These are phyloP conservation scores for Xerus rutilus DNA, from an alignment of 2,797 vertebrate species.

Conservation along the genomic window DNA sequence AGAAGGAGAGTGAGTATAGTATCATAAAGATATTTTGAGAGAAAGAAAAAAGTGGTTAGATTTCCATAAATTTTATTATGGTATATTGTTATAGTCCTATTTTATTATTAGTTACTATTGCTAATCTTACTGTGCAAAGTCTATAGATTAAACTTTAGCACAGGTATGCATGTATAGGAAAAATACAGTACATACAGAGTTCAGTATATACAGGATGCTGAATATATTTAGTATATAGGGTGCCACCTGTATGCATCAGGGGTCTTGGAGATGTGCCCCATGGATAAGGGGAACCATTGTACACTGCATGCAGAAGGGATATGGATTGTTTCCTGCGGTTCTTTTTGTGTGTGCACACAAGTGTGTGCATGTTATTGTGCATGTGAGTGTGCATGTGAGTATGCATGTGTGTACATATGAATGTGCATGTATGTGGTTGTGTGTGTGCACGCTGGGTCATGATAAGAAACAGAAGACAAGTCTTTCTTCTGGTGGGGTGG, in stretches of 20 bases:
- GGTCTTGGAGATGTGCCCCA: neutral
- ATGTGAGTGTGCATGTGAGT: neutral
- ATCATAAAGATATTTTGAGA: neutral
- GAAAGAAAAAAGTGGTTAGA: neutral
- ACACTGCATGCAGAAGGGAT: neutral
- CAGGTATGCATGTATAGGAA: neutral
- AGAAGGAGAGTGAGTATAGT: neutral
- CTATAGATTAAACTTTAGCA: neutral
- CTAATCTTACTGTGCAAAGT: neutral
- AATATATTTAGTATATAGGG: too few species aligned
- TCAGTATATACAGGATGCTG: neutral
- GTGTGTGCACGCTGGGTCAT: neutral
- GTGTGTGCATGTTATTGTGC: neutral
- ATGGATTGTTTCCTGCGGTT: neutral
- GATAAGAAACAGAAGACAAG: neutral
- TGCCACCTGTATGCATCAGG: neutral
- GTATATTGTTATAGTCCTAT: neutral
- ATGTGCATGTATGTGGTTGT: rapidly evolving
- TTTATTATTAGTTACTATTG: neutral
- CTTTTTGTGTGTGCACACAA: neutral
- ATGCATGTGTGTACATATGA: neutral
- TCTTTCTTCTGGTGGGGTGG: neutral
- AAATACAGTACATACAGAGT: neutral
- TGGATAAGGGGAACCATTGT: too few species aligned
- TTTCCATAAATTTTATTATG: neutral